A percentile compares a stretch with the other conserved stretches of the same genome.
Evolutionary conservation across 2,797 vertebrate genomes (phyloP).

Genomic region (Cynopterus sphinx): DNA sequence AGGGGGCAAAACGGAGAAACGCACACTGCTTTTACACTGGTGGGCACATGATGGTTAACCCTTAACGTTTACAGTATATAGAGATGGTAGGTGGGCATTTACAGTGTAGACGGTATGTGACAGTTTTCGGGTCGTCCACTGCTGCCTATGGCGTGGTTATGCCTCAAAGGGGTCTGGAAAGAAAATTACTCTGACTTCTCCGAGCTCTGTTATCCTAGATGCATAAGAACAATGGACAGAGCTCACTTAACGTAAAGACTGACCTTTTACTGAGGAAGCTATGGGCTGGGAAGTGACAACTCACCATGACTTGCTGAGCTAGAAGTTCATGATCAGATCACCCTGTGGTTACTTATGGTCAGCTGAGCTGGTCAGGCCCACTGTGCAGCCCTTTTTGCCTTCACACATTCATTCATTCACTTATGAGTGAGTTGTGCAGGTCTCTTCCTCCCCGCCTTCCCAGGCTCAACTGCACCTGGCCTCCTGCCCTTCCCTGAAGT

Average conservation of each 20-base stretch:
- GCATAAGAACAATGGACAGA: background rate
- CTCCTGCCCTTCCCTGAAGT: background rate
- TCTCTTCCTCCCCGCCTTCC: background rate
- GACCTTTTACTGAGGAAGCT: background rate
- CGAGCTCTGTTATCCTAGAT: background rate
- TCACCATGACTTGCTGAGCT: background rate
- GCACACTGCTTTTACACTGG: background rate
- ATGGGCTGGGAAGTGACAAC: background rate
- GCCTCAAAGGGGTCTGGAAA: background rate
- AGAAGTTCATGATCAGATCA: background rate
- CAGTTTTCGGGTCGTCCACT: background rate
- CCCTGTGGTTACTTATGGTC: background rate
- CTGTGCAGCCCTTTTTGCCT: too few species aligned
- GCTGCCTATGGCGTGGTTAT: background rate
- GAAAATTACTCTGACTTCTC: background rate
- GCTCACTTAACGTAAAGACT: background rate
- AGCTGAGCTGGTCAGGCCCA: background rate
- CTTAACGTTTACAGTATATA: background rate
- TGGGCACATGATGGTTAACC: background rate
- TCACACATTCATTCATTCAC: background rate
- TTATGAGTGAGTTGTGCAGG: accelerated
- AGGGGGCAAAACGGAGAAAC: background rate
- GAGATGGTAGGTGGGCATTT: too few species aligned
- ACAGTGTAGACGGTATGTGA: background rate
- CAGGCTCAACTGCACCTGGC: background rate